Percentiles rank a stretch among this genome's conserved stretches.
Conservation (phyloP, 2,888 invertebrate species). For the Drosophila nr. fundita region DNA sequence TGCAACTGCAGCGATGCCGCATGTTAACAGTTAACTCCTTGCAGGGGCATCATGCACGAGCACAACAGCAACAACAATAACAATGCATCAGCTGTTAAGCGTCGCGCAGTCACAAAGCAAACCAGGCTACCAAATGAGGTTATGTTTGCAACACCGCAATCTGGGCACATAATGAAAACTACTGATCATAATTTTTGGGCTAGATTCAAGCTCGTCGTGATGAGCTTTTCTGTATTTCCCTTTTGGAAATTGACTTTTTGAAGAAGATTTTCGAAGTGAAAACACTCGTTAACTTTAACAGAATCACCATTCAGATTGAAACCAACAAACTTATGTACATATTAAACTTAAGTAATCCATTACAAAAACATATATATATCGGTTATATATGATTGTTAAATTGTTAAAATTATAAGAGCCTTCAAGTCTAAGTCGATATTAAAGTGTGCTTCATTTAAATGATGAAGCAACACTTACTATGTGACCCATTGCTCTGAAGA, state of each 20-base stretch:
- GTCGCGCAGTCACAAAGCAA: constrained; percentile 5
- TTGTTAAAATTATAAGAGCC: not conserved
- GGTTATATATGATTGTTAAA: not conserved
- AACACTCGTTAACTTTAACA: constrained; percentile 18
- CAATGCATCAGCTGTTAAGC: constrained; percentile 50
- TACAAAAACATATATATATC: not conserved
- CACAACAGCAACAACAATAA: constrained; percentile 22
- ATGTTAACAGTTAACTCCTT: constrained; percentile 50
- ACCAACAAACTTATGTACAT: not conserved
- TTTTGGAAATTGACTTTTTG: not conserved
- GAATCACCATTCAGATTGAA: not conserved
- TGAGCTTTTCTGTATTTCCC: not conserved
- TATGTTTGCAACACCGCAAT: constrained; percentile 17
- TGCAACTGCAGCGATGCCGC: constrained; percentile 34
- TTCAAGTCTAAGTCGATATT: not conserved
- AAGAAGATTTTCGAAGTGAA: constrained; percentile 11
- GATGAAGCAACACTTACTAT: not conserved
- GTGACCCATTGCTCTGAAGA: not conserved
- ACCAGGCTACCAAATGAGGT: constrained; percentile 19
- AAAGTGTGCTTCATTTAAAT: not conserved
- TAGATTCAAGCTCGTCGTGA: not conserved
- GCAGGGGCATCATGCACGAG: constrained; percentile 30
- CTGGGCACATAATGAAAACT: constrained; percentile 7
- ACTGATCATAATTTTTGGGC: not conserved
- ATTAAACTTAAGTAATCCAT: not conserved